Evolutionary conservation across 2,797 vertebrate species (phyloP).

Genomic region (Falco concolor): DNA sequence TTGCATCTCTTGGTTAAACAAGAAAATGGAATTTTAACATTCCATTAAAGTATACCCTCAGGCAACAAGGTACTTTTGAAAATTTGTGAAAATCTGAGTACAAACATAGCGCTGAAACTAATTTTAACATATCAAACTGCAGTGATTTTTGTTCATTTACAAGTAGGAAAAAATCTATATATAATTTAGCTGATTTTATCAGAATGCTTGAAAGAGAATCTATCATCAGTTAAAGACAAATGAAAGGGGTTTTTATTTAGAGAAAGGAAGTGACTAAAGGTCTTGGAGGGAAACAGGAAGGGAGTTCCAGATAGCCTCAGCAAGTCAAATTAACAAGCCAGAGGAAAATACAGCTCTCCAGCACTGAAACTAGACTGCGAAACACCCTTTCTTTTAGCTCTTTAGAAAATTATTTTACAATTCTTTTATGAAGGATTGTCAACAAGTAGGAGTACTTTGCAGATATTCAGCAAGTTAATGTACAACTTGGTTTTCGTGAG

Average conservation of each 20-base stretch:
- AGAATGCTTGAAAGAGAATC: not conserved
- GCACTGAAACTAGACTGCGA: not conserved
- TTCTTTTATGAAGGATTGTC: not conserved
- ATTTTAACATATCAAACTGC: not conserved
- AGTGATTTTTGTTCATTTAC: not conserved
- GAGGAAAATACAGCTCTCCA: not conserved
- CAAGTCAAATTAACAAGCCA: not conserved
- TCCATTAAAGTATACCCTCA: not conserved
- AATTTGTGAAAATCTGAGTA: not conserved
- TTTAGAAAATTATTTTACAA: not conserved
- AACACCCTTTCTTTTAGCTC: not conserved
- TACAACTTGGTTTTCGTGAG: not conserved
- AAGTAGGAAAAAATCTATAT: not conserved
- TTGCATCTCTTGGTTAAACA: not conserved
- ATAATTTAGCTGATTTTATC: constrained; percentile 6
- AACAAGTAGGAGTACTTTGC: not conserved
- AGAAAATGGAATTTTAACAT: not conserved
- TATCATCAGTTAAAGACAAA: constrained; percentile 3
- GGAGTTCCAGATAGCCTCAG: constrained; percentile 33
- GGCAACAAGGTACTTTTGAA: not conserved
- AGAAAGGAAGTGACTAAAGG: constrained; percentile 52
- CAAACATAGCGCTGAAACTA: not conserved
- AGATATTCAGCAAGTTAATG: not conserved
- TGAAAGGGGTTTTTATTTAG: constrained; percentile 27
- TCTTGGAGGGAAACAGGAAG: constrained; percentile 52